A percentile compares a stretch with the other conserved stretches of the same genome.
Evolutionary conservation across 2,113 vertebrate species (phyloP).

Genomic region (Holacanthus passer): DNA sequence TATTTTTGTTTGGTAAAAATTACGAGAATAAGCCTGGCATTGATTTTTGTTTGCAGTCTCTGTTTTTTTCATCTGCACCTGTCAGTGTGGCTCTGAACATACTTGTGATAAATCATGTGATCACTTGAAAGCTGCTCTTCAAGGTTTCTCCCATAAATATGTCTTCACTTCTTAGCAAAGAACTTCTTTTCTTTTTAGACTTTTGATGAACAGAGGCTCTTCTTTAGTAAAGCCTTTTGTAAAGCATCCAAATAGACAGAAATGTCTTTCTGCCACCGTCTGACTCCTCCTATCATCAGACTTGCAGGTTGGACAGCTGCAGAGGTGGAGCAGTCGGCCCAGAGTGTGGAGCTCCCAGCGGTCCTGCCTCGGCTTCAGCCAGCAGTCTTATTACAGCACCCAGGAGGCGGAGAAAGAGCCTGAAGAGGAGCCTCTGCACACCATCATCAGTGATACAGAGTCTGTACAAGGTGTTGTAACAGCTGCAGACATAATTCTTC

Average conservation of each 20-base stretch:
- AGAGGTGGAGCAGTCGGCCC: constrained; percentile 20
- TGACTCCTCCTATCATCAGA: constrained; percentile 60
- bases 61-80: neutral
- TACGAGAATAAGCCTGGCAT: neutral
- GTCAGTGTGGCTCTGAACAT: neutral
- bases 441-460: constrained; percentile 90
- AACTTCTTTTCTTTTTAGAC: too few relatives aligned
- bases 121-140: too few relatives aligned
- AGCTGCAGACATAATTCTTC: neutral
- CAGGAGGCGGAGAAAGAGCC: constrained; percentile 85
- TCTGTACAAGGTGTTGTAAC: constrained; percentile 86
- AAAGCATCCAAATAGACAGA: neutral
- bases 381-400: constrained; percentile 85
- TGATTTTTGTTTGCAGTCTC: neutral
- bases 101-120: too few relatives aligned
- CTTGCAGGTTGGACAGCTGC: constrained; percentile 53
- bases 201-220: neutral
- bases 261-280: neutral
- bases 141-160: too few relatives aligned
- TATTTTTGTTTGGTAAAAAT: neutral
- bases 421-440: constrained; percentile 84
- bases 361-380: constrained; percentile 30
- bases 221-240: neutral
- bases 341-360: constrained; percentile 29
- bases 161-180: too few relatives aligned